Evolutionary conservation across 2,797 vertebrate species (phyloP), one percentile per base, ranked within the genome.

Genomic region (Pteronotus mesoamericanus): DNA sequence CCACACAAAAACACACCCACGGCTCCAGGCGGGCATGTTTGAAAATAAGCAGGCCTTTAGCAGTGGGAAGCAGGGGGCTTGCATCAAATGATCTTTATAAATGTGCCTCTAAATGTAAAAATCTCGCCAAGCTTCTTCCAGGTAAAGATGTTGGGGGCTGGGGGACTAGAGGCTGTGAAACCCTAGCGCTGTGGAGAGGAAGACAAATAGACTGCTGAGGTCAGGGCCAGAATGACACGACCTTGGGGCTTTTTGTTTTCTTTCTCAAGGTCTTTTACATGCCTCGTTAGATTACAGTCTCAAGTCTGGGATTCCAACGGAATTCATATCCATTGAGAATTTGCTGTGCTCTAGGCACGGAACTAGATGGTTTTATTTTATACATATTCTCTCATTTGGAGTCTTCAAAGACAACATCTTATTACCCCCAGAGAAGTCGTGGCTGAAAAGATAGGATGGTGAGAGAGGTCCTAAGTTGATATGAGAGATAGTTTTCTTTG

Each of bases 41-140:
- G 96, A 96, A 96, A 97, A 74, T 68, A 96, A 95, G 91, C 94
- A 97, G 97, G 90, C 14, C 86, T 82, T 53, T 48, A 77, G 78
- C 66, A 46, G 39, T 24, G 89, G 95, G 71, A 97, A 29, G 46
- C 12, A 5, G 74, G 46, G 39, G 69, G 15, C 29, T 94, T 48
- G 37, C 77, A 55, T 89, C 89, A 68, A 75, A 19, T 74, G 84
- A 71, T 91, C 77, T 95, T 96, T 68, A 39, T 85, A 90, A 94
- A 96, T 77, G 34, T 32, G 22, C 53, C 86, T 90, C 64, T 95
- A 80, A 87, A 94, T 80, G 32, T 39, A 78, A 95, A 92, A 32
- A 55, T 77, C 68, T 71, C 34, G 89, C 55, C 93, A 71, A 85
- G 79, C 44, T 78, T 94, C 53, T 84, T 96, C 74, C 68, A 87